These are phyloP conservation scores for Trachymyrmex cornetzi DNA, from an alignment of 1,140 invertebrate species.

Conservation along the genomic window DNA sequence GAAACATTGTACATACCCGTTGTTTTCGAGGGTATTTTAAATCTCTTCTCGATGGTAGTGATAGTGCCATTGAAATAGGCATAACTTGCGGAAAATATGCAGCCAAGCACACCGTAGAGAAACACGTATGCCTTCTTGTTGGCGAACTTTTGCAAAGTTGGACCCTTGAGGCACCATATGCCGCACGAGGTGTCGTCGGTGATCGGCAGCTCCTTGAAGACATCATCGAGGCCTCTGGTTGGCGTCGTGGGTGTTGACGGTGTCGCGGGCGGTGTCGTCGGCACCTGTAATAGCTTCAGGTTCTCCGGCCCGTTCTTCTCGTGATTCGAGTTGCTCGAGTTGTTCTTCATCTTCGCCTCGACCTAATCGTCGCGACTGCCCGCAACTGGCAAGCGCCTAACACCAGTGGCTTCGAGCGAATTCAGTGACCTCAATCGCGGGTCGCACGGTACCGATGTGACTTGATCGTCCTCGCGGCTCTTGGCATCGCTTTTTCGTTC, in stretches of 20 bases:
- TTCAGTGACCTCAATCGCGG: constrained; percentile 72
- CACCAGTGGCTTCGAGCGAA: constrained; percentile 47
- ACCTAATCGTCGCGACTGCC: constrained; percentile 28
- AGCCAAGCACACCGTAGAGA: constrained; percentile 91
- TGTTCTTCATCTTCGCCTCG: constrained; percentile 76
- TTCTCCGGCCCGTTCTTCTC: constrained; percentile 83
- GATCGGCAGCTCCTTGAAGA: constrained; percentile 86
- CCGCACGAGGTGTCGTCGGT: constrained; percentile 90
- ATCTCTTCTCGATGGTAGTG: constrained; percentile 93
- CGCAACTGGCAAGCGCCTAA: constrained; percentile 39
- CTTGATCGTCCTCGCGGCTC: constrained; percentile 66
- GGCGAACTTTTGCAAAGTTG: constrained; percentile 89
- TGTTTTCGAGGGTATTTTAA: constrained; percentile 92
- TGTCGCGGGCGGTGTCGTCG: constrained; percentile 75
- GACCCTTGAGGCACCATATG: constrained; percentile 88
- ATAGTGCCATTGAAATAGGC: constrained; percentile 93
- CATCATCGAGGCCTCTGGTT: constrained; percentile 85
- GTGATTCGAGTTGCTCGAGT: constrained; percentile 75
- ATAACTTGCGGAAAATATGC: constrained; percentile 92
- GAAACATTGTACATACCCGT: constrained; percentile 86
- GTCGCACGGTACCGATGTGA: constrained; percentile 68
- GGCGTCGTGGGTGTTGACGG: constrained; percentile 77
- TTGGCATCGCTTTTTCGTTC: constrained; percentile 70
- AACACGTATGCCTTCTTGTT: constrained; percentile 92
- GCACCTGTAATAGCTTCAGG: constrained; percentile 79